phyloP scores from a whole-genome alignment of 1,140 invertebrate species.

The Trachymyrmex cornetzi region DNA sequence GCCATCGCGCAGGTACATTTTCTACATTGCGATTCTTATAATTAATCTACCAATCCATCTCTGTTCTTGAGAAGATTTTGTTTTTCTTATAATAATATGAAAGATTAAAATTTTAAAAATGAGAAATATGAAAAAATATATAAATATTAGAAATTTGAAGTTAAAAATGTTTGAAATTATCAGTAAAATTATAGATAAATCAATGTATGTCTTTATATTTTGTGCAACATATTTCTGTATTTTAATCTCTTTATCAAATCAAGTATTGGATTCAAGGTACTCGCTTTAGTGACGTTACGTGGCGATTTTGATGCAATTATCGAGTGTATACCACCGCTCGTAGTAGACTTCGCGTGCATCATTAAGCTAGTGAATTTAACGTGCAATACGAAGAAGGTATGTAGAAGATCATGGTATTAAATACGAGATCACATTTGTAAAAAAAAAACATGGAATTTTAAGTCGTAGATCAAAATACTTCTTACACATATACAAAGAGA shows the following conservation, averaged over 20 bases:
- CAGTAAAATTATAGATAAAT: background rate
- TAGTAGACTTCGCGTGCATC: background rate
- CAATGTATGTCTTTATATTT: background rate
- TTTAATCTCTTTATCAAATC: background rate
- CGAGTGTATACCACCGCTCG: conserved; percentile 43
- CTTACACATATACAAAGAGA: conserved; percentile 34
- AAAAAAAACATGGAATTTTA: conserved; percentile 37
- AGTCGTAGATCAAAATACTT: conserved; percentile 36
- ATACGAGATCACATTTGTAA: background rate
- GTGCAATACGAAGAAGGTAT: conserved; percentile 29
- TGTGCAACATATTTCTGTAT: background rate
- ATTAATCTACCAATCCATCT: background rate
- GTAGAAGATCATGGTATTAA: background rate
- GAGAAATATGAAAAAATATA: background rate
- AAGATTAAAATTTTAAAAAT: background rate
- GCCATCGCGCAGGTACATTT: conserved; percentile 21
- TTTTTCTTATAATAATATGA: background rate
- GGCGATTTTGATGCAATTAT: background rate
- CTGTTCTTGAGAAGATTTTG: background rate
- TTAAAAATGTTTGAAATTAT: background rate
- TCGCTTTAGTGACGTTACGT: conserved; percentile 34
- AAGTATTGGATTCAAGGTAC: conserved; percentile 24
- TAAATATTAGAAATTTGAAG: background rate
- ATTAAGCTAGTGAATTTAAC: background rate
- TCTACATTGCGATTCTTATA: background rate